These are phyloP conservation scores for Pollicipes pollicipes DNA, from an alignment of 1,140 invertebrate species.

Conservation along the genomic window DNA sequence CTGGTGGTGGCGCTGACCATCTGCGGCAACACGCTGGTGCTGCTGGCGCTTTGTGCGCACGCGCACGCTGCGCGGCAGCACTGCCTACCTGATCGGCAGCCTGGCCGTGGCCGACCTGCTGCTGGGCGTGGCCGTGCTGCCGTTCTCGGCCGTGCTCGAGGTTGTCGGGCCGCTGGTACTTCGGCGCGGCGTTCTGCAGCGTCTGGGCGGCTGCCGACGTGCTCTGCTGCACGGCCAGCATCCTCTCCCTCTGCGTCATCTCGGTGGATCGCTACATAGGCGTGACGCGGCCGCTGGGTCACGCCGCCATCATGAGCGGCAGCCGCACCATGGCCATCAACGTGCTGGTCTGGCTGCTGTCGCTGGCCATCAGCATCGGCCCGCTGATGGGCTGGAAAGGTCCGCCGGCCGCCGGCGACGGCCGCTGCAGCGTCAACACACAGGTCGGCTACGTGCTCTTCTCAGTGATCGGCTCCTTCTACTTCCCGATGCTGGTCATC, in stretches of 20 bases:
- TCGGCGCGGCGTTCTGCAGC: constrained; percentile 35
- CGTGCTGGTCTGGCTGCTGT: constrained; percentile 34
- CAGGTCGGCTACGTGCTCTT: constrained; percentile 53
- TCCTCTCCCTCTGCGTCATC: constrained; percentile 41
- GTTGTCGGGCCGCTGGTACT: constrained; percentile 30
- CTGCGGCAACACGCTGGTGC: constrained; percentile 37
- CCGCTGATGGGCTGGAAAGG: constrained; percentile 37
- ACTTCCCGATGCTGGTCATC: constrained; percentile 50
- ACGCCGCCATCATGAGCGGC: constrained; percentile 35
- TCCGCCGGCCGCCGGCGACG: constrained; percentile 21
- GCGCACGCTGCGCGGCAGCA: constrained; percentile 34
- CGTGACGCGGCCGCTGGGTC: constrained; percentile 36
- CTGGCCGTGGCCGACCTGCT: constrained; percentile 40
- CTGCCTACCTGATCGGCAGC: constrained; percentile 41
- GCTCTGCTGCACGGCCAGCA: constrained; percentile 43
- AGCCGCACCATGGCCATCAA: constrained; percentile 32
- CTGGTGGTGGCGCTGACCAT: constrained; percentile 36
- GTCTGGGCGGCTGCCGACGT: constrained; percentile 42
- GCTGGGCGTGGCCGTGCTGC: constrained; percentile 41
- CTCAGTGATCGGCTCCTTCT: constrained; percentile 52
- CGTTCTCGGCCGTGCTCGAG: constrained; percentile 39
- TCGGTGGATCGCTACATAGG: constrained; percentile 43
- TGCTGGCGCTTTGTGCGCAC: constrained; percentile 37
- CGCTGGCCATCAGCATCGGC: constrained; percentile 36
- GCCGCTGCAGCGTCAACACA: constrained; percentile 37